phyloP scores from a whole-genome alignment of 2,888 invertebrate genomes.

The Rhagophthalmus giganteus region DNA sequence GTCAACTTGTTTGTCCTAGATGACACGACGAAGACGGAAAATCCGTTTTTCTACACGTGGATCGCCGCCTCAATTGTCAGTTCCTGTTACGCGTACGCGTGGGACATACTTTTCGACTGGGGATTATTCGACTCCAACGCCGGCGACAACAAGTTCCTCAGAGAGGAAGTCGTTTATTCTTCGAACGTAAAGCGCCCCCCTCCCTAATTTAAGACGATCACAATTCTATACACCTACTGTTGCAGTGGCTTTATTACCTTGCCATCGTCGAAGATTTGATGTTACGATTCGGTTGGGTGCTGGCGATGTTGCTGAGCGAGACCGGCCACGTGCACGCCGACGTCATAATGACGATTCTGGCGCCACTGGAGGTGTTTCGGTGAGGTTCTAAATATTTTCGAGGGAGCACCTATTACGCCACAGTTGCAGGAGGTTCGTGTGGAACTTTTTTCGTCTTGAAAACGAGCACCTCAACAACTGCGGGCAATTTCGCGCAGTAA shows the following conservation, averaged over 20 bases:
- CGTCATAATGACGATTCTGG: constrained; percentile 80
- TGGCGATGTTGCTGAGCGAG: constrained; percentile 83
- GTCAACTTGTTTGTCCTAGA: constrained; percentile 4
- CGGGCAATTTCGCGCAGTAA: constrained; percentile 96
- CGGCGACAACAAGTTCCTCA: constrained; percentile 86
- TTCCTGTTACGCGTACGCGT: constrained; percentile 93
- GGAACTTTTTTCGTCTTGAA: constrained; percentile 99
- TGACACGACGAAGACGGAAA: constrained; percentile 60
- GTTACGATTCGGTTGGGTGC: constrained; percentile 90
- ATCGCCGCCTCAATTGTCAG: constrained; percentile 81
- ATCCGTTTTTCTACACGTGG: constrained; percentile 90
- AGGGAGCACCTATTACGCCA: not conserved
- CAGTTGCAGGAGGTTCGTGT: constrained; percentile 81
- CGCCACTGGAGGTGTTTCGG: constrained; percentile 88
- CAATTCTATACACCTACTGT: too few relatives aligned
- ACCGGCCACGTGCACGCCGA: constrained; percentile 75
- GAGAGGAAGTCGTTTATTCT: constrained; percentile 95
- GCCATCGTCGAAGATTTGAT: constrained; percentile 94
- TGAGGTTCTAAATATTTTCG: constrained; percentile 49
- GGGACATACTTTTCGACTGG: constrained; percentile 99
- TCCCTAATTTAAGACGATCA: constrained; percentile 42
- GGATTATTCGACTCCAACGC: constrained; percentile 90
- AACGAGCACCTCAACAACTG: constrained; percentile 99
- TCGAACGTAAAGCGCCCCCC: constrained; percentile 85
- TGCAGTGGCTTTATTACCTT: constrained; percentile 90